Evolutionary conservation across 2,888 invertebrate genomes (phyloP).

Genomic region (Pollenia amentaria): DNA sequence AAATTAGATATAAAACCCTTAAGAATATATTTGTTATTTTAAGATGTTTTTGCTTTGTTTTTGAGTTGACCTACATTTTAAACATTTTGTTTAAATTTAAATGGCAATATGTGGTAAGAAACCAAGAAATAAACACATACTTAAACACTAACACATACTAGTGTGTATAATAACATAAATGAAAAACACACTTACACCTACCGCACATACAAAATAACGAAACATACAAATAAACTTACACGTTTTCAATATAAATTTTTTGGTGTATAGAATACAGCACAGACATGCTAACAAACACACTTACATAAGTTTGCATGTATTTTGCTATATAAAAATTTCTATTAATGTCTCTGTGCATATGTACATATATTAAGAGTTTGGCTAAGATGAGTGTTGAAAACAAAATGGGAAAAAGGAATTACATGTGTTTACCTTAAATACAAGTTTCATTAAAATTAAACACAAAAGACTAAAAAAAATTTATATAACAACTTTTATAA

Average conservation of each 20-base stretch:
- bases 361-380: background rate
- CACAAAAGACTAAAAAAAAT: conserved; percentile 44
- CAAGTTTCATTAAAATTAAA: conserved; percentile 69
- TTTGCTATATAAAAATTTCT: background rate
- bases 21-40: conserved; percentile 6
- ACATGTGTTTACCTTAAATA: conserved; percentile 60
- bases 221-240: background rate
- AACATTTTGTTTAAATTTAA: conserved; percentile 15
- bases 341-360: background rate
- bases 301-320: background rate
- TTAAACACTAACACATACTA: background rate
- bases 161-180: conserved; percentile 34
- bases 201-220: conserved; percentile 23
- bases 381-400: conserved; percentile 17
- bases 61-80: conserved; percentile 53
- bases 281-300: background rate
- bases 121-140: conserved; percentile 18
- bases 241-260: background rate
- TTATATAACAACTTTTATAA: conserved; percentile 9
- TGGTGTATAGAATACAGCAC: background rate
- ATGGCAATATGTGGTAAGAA: conserved; percentile 51
- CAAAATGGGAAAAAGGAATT: conserved; percentile 44
- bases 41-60: background rate
- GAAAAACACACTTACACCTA: conserved; percentile 18
- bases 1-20: conserved; percentile 8